These are phyloP conservation scores for Pristiophorus japonicus DNA, from an alignment of 2,113 vertebrate genomes.

Conservation along the genomic window DNA sequence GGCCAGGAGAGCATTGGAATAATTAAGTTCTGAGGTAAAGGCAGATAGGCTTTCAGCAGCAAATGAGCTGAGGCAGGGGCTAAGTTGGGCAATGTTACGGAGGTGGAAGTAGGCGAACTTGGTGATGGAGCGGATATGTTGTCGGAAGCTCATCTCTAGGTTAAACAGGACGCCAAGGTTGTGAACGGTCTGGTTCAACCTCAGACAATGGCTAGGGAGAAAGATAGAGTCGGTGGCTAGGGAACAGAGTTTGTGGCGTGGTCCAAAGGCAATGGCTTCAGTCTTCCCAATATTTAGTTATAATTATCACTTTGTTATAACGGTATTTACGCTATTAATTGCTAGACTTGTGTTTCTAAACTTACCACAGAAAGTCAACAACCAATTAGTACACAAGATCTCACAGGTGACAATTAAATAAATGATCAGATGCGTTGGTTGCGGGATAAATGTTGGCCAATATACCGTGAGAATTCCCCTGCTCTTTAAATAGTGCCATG, in stretches of 20 bases:
- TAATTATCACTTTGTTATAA: not conserved
- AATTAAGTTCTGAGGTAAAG: not conserved
- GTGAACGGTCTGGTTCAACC: not conserved
- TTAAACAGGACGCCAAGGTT: not conserved
- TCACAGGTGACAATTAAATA: not conserved
- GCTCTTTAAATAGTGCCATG: not conserved
- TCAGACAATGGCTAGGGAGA: not conserved
- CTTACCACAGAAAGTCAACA: too few relatives aligned
- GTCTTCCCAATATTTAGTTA: not conserved
- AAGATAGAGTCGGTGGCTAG: not conserved
- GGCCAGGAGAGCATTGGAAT: not conserved
- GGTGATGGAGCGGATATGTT: not conserved
- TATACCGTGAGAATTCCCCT: not conserved
- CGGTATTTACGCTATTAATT: not conserved
- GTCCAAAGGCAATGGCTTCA: not conserved
- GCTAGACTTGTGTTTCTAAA: too few relatives aligned
- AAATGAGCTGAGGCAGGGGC: not conserved
- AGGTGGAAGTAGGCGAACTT: not conserved
- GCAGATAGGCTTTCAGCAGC: not conserved
- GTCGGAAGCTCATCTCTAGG: not conserved
- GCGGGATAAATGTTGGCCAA: not conserved
- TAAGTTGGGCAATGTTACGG: not conserved
- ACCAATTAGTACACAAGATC: not conserved
- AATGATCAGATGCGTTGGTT: not conserved
- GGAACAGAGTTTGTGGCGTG: not conserved